These are phyloP conservation scores for Solenopsis invicta DNA, from an alignment of 1,140 invertebrate species.

Conservation along the genomic window DNA sequence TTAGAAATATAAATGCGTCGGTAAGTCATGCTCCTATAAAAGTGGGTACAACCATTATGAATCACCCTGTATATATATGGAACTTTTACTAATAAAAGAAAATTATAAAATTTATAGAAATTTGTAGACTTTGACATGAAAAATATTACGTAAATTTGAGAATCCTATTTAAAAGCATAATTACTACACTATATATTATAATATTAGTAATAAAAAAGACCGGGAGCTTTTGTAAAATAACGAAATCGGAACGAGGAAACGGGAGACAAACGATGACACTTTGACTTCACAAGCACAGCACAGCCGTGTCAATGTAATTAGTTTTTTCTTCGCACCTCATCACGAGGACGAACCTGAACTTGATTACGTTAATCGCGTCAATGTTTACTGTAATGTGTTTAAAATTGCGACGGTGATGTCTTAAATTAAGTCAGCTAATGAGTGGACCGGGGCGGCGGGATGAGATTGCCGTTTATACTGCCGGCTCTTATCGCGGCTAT, in stretches of 20 bases:
- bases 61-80: no score
- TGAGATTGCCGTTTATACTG: constrained; percentile 54
- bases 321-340: background rate
- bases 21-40: no score
- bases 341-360: background rate
- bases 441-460: constrained; percentile 2
- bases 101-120: no score
- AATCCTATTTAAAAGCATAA: no score
- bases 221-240: constrained; percentile 45
- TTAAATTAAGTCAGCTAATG: constrained; percentile 58
- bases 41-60: no score
- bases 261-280: background rate
- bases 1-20: no score
- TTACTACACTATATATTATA: no score
- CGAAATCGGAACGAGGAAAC: background rate
- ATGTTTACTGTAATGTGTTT: constrained; percentile 29
- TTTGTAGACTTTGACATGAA: no score
- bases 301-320: constrained; percentile 37
- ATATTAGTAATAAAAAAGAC: no score
- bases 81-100: no score
- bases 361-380: constrained; percentile 43
- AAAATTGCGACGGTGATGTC: constrained; percentile 35
- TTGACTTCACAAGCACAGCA: constrained; percentile 7
- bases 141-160: no score
- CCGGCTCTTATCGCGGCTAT: constrained; percentile 22